phyloP scores from a whole-genome alignment of 2,888 invertebrate species.

The Romanomermis culicivorax region DNA sequence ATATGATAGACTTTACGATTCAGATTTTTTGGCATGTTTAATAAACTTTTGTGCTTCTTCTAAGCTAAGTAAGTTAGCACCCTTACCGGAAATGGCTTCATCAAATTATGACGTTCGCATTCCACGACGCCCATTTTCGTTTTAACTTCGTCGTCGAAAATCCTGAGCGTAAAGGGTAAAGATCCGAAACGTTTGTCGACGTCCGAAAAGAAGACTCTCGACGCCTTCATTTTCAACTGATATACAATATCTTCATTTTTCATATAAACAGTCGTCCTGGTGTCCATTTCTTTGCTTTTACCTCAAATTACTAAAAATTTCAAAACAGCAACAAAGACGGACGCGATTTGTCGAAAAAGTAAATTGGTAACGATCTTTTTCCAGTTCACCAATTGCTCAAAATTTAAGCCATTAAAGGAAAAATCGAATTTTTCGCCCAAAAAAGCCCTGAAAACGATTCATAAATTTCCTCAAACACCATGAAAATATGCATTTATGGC shows the following conservation, averaged over 20 bases:
- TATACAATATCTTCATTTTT: constrained; percentile 81
- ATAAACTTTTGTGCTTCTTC: too few species aligned
- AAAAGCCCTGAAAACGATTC: too few species aligned
- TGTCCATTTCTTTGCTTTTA: constrained; percentile 70
- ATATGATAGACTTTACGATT: too few species aligned
- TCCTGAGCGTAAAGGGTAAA: constrained; percentile 83
- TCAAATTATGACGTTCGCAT: constrained; percentile 88
- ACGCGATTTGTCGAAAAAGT: too few species aligned
- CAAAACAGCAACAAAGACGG: not conserved
- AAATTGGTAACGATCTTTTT: too few species aligned
- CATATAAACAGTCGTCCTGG: constrained; percentile 88
- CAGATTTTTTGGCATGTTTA: too few species aligned
- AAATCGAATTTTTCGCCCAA: too few species aligned
- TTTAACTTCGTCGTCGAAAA: constrained; percentile 70
- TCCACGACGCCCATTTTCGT: constrained; percentile 93
- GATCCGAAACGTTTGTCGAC: constrained; percentile 49
- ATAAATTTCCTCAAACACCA: too few species aligned
- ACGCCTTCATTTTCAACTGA: constrained; percentile 86
- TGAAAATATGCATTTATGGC: too few species aligned
- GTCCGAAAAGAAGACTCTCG: constrained; percentile 44
- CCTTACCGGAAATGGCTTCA: constrained; percentile 92
- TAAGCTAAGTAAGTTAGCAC: too few species aligned
- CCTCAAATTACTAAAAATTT: constrained; percentile 12
- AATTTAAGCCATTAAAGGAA: too few species aligned
- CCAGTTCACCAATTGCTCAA: too few species aligned